phyloP scores from a whole-genome alignment of 1,140 invertebrate genomes.

The Aleiodes sp. region DNA sequence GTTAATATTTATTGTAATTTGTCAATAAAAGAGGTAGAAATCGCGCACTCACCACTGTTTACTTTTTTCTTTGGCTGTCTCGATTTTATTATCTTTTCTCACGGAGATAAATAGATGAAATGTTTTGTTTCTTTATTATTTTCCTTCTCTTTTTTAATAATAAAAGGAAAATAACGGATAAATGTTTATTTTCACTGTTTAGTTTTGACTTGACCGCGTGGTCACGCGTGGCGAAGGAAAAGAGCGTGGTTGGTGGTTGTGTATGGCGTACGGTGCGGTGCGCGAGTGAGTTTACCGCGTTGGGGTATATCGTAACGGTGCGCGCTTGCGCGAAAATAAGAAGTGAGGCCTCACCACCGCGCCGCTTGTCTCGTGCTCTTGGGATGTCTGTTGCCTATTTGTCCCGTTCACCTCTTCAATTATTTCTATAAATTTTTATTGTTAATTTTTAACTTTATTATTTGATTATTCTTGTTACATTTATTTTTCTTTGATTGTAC shows the following conservation, averaged over 20 bases:
- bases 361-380: neutral
- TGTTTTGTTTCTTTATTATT: too few species aligned
- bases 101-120: neutral
- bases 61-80: neutral
- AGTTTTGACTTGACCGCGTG: slow-evolving; percentile 51
- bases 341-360: slow-evolving; percentile 21
- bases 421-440: too few species aligned
- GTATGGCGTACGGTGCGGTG: slow-evolving; percentile 64
- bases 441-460: too few species aligned
- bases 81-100: neutral
- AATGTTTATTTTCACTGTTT: neutral
- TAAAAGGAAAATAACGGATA: neutral
- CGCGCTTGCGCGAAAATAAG: slow-evolving; percentile 57
- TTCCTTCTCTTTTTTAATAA: too few species aligned
- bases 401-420: neutral
- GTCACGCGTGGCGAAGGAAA: slow-evolving; percentile 49
- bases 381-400: neutral
- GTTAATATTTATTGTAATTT: too few species aligned
- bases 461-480: too few species aligned
- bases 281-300: slow-evolving; percentile 64
- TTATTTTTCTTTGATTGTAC: too few species aligned
- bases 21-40: neutral
- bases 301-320: slow-evolving; percentile 58
- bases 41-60: neutral
- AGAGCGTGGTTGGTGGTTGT: slow-evolving; percentile 55